These are phyloP conservation scores for Trichonephila clavata DNA, from an alignment of 1,140 invertebrate species.

Conservation along the genomic window DNA sequence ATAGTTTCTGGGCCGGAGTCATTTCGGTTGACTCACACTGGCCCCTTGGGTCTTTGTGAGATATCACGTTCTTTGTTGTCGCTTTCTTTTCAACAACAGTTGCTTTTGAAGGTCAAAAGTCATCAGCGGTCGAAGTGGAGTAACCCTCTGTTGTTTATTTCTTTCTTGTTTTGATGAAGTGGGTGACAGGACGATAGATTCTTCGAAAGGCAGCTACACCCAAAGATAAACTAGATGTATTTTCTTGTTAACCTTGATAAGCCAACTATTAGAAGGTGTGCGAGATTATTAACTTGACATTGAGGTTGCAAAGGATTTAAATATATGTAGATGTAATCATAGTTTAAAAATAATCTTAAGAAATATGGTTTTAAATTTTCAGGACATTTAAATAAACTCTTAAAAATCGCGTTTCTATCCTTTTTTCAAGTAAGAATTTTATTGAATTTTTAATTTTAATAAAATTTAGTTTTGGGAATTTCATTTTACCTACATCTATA, in stretches of 20 bases:
- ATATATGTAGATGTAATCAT: too few species aligned
- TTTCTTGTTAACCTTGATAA: background rate
- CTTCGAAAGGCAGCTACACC: background rate
- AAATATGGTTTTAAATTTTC: too few species aligned
- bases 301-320: too few species aligned
- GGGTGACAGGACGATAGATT: background rate
- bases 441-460: too few species aligned
- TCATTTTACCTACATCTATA: too few species aligned
- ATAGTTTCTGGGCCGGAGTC: background rate
- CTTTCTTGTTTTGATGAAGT: background rate
- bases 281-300: too few species aligned
- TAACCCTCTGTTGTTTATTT: background rate
- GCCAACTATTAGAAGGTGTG: background rate
- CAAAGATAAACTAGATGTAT: background rate
- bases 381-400: too few species aligned
- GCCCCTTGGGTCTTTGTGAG: background rate
- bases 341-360: too few species aligned
- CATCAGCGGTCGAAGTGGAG: too few species aligned
- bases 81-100: background rate
- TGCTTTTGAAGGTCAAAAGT: background rate
- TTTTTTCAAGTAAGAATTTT: too few species aligned
- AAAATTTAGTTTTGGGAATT: too few species aligned
- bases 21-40: background rate
- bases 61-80: constrained; percentile 1
- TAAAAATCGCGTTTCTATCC: too few species aligned